phyloP scores from a whole-genome alignment of 1,140 invertebrate genomes.

The Grapholita molesta region DNA sequence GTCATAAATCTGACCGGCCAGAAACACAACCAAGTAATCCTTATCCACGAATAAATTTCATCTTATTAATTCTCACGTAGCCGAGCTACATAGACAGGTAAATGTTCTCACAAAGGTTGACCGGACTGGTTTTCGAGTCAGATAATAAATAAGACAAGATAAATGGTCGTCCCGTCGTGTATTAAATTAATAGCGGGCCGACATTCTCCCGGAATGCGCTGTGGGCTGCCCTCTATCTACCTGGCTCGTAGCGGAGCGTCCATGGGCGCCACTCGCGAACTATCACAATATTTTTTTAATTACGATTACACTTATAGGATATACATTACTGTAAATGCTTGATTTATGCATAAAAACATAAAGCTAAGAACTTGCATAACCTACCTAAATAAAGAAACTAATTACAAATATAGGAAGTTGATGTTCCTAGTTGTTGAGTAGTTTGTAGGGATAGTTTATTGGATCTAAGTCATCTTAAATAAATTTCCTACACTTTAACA shows the following conservation, averaged over 20 bases:
- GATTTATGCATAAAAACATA: too few relatives aligned
- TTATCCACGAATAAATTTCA: slow-evolving; percentile 34
- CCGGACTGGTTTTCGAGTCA: slow-evolving; percentile 66
- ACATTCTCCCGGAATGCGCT: slow-evolving; percentile 54
- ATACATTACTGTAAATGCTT: background rate
- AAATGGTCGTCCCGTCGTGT: slow-evolving; percentile 68
- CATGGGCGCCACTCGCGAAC: background rate
- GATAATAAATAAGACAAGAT: slow-evolving; percentile 75
- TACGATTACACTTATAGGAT: background rate
- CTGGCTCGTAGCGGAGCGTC: slow-evolving; percentile 18
- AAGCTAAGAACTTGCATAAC: too few relatives aligned
- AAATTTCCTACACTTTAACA: too few relatives aligned
- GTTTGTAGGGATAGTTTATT: too few relatives aligned
- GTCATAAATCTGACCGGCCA: slow-evolving; percentile 21
- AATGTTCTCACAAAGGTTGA: slow-evolving; percentile 42
- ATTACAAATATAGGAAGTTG: too few relatives aligned
- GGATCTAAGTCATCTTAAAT: too few relatives aligned
- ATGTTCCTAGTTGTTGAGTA: too few relatives aligned
- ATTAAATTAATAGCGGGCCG: slow-evolving; percentile 71
- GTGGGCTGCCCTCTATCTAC: slow-evolving; percentile 41
- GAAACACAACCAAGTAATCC: slow-evolving; percentile 19
- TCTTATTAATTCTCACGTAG: slow-evolving; percentile 31
- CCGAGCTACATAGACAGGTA: slow-evolving; percentile 41
- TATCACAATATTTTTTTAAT: background rate
- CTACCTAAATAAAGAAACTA: too few relatives aligned